These are phyloP conservation scores for Melinaea menophilus DNA, from an alignment of 2,888 invertebrate genomes.

Conservation along the genomic window DNA sequence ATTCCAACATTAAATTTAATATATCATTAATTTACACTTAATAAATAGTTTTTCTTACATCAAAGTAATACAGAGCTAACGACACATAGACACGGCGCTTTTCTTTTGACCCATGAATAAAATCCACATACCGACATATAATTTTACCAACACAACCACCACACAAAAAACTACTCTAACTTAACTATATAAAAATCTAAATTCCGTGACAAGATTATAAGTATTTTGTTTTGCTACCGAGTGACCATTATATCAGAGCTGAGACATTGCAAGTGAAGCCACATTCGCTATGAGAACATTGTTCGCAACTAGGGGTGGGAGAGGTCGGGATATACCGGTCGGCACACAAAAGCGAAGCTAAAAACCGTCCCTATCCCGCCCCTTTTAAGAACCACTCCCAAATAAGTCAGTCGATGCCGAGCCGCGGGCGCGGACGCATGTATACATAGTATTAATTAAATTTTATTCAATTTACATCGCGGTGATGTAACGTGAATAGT, in stretches of 20 bases:
- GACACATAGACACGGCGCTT: constrained; percentile 26
- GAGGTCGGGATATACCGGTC: constrained; percentile 47
- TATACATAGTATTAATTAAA: constrained; percentile 14
- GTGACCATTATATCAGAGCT: constrained; percentile 40
- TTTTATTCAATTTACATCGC: constrained; percentile 8
- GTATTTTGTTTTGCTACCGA: constrained; percentile 15
- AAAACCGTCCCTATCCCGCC: constrained; percentile 70
- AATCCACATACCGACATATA: constrained; percentile 34
- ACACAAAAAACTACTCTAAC: constrained; percentile 26
- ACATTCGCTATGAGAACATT: constrained; percentile 27
- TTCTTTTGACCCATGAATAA: constrained; percentile 39
- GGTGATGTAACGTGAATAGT: too few species aligned
- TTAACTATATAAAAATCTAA: background rate
- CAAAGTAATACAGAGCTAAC: too few species aligned
- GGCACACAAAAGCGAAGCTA: constrained; percentile 59
- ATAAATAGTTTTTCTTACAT: too few species aligned
- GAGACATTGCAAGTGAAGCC: constrained; percentile 27
- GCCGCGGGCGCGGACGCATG: constrained; percentile 43
- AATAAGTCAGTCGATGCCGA: constrained; percentile 51
- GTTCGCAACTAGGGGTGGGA: constrained; percentile 31
- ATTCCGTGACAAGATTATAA: too few species aligned
- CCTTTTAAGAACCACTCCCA: constrained; percentile 68
- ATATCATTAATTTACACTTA: too few species aligned
- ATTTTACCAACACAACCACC: constrained; percentile 27
- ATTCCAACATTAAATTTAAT: too few species aligned